A percentile compares a stretch with the other conserved stretches of the same genome.
These are phyloP conservation scores for Sinocyclocheilus maitianheensis DNA, from an alignment of 2,113 vertebrate genomes.

Conservation along the genomic window DNA sequence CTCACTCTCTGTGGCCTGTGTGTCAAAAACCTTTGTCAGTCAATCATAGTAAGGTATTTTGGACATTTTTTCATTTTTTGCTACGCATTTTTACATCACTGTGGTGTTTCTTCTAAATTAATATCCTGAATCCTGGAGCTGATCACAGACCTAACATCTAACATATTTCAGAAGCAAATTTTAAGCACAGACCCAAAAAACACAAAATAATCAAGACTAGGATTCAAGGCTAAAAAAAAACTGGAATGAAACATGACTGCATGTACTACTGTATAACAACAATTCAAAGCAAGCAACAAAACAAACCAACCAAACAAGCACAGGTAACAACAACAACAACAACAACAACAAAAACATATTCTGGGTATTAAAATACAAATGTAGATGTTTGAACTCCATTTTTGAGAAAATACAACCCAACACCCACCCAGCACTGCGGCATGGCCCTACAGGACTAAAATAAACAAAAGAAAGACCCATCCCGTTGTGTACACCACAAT, in stretches of 20 bases:
- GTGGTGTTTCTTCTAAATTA: too few species aligned
- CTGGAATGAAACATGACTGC: too few species aligned
- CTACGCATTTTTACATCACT: not conserved
- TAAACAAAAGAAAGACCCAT: not conserved
- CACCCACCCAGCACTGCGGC: not conserved
- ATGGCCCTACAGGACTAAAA: not conserved
- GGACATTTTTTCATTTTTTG: too few species aligned
- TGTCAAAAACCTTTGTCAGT: not conserved
- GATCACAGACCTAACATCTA: not conserved
- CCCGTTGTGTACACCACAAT: not conserved
- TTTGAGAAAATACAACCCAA: not conserved
- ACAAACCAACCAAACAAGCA: not conserved
- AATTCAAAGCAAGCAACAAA: not conserved
- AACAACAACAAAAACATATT: not conserved
- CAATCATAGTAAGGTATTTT: slow-evolving; percentile 8
- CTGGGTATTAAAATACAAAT: not conserved
- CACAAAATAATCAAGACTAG: too few species aligned
- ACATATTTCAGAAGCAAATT: too few species aligned
- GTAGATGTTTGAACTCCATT: too few species aligned
- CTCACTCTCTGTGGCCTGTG: slow-evolving; percentile 95
- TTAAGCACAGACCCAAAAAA: not conserved
- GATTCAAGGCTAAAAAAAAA: not conserved
- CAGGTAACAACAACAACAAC: not conserved
- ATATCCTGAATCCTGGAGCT: not conserved
- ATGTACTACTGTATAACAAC: too few species aligned